Conservation (phyloP, 2,113 vertebrate genomes). For the Pygoscelis antarcticus region DNA sequence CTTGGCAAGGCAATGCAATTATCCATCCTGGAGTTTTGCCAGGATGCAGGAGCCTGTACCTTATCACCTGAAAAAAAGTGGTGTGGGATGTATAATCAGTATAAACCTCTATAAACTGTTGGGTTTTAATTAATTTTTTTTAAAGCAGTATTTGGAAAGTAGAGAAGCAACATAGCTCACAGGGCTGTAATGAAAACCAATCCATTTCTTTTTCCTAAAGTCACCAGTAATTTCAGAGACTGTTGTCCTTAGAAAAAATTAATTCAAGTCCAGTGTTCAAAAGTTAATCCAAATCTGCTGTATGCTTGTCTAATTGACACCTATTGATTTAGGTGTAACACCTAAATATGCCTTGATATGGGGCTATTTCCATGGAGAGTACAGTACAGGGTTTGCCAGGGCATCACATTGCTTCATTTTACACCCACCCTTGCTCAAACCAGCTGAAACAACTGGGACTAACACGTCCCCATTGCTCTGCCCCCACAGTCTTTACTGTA, state of each 20-base stretch:
- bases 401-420: not conserved
- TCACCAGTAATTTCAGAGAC: not conserved
- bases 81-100: not conserved
- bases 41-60: not conserved
- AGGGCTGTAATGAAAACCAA: not conserved
- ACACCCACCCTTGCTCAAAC: not conserved
- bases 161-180: not conserved
- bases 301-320: not conserved
- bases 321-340: not conserved
- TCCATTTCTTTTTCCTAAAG: not conserved
- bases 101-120: not conserved
- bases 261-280: not conserved
- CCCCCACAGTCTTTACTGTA: not conserved
- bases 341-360: not conserved
- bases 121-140: conserved; percentile 31
- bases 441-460: not conserved
- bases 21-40: conserved; percentile 6
- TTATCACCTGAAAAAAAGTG: not conserved
- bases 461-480: not conserved
- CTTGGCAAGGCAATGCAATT: conserved; percentile 47
- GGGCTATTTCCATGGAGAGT: not conserved
- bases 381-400: not conserved
- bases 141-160: not conserved
- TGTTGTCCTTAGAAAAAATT: not conserved
- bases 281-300: not conserved